Evolutionary conservation across 37 sponge, comb jelly and placozoan species (phyloP).

Genomic region (Agelas oroides): DNA sequence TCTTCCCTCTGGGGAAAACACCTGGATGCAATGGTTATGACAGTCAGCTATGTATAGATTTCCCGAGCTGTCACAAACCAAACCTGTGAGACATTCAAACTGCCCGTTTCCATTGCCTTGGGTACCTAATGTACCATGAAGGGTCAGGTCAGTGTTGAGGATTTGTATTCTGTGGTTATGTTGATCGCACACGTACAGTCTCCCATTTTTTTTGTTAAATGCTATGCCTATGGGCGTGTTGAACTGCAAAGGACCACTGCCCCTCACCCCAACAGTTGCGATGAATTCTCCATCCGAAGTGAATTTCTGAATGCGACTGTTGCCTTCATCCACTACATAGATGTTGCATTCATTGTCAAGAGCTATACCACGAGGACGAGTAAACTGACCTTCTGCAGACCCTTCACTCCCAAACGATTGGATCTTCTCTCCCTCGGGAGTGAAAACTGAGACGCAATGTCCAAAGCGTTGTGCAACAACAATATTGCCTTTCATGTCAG

Average conservation of each 20-base stretch:
- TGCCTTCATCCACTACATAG: conserved; percentile 36
- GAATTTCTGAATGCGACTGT: conserved; percentile 61
- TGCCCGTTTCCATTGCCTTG: conserved; percentile 43
- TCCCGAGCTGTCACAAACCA: conserved; percentile 30
- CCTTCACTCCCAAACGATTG: conserved; percentile 36
- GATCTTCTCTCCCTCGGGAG: conserved; percentile 6
- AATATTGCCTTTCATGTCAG: conserved; percentile 23
- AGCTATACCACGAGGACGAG: conserved; percentile 39
- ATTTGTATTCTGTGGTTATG: conserved; percentile 42
- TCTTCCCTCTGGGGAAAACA: not conserved
- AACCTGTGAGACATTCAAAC: conserved; percentile 42
- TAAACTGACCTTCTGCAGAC: conserved; percentile 19
- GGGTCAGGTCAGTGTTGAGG: conserved; percentile 7
- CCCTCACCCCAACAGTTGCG: conserved; percentile 27
- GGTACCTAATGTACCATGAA: not conserved
- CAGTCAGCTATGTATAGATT: conserved; percentile 51
- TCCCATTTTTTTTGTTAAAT: conserved; percentile 3
- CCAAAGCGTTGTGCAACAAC: conserved; percentile 24
- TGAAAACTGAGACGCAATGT: conserved; percentile 30
- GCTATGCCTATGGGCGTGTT: conserved; percentile 38
- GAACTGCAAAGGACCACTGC: conserved; percentile 37
- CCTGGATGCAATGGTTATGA: conserved; percentile 53
- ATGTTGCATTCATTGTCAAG: conserved; percentile 42
- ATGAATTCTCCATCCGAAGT: conserved; percentile 32
- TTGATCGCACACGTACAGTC: conserved; percentile 47